These are phyloP conservation scores for Gnathochromis pfefferi DNA, from an alignment of 2,113 vertebrate genomes.

Conservation along the genomic window DNA sequence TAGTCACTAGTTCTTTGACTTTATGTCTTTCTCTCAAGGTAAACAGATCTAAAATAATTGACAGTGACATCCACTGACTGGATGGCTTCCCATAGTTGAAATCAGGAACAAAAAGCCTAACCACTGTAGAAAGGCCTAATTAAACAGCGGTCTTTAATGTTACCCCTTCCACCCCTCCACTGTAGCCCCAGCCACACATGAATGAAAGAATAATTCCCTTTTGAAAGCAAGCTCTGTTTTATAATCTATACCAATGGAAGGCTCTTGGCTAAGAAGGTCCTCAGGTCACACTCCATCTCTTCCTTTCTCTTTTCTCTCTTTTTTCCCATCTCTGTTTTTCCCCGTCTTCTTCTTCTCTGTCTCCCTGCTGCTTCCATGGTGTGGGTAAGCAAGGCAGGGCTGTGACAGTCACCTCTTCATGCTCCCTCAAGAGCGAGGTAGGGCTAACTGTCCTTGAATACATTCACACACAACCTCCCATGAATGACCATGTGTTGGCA, in stretches of 20 bases:
- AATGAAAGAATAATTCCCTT: constrained; percentile 58
- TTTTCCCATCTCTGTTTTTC: background rate
- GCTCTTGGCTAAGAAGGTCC: constrained; percentile 11
- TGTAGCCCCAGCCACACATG: constrained; percentile 28
- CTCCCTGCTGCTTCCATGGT: constrained; percentile 30
- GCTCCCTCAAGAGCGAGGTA: constrained; percentile 28
- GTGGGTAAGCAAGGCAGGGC: constrained; percentile 50
- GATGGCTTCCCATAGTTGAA: constrained; percentile 5
- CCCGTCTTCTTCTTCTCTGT: background rate
- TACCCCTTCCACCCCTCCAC: constrained; percentile 1
- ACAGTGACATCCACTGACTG: background rate
- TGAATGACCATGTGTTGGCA: constrained; percentile 22
- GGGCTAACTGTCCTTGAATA: constrained; percentile 55
- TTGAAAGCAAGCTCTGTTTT: constrained; percentile 44
- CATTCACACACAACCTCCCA: constrained; percentile 2
- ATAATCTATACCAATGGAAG: constrained; percentile 49
- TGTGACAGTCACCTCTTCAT: constrained; percentile 31
- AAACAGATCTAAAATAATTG: background rate
- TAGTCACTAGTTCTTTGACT: background rate
- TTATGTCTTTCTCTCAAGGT: background rate
- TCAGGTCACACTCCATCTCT: constrained; percentile 51
- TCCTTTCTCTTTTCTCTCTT: background rate
- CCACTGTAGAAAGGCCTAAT: constrained; percentile 49
- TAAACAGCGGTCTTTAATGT: constrained; percentile 52
- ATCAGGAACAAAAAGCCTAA: constrained; percentile 43